These are phyloP conservation scores for Dallia pectoralis DNA, from an alignment of 2,797 vertebrate genomes.

Conservation along the genomic window DNA sequence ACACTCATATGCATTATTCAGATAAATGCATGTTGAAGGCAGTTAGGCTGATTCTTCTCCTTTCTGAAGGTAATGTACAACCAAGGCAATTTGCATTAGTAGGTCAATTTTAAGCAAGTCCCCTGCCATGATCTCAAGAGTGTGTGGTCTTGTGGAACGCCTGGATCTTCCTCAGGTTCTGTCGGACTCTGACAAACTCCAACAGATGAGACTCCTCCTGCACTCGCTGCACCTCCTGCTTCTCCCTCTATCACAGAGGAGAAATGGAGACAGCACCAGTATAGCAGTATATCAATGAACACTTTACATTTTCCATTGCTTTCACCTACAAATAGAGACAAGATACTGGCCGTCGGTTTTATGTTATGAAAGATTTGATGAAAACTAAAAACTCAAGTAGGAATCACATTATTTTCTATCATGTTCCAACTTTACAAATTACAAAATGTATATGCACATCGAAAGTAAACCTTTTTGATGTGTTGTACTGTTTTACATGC, in stretches of 20 bases:
- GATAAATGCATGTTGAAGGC: neutral
- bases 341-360: neutral
- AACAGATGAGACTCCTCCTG: constrained; percentile 61
- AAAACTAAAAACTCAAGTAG: neutral
- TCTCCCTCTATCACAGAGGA: constrained; percentile 53
- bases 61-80: neutral
- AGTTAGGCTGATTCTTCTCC: neutral
- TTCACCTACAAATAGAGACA: neutral
- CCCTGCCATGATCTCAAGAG: constrained; percentile 20
- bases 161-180: constrained; percentile 74
- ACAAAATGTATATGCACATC: too few relatives aligned
- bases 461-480: neutral
- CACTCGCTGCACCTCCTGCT: constrained; percentile 51
- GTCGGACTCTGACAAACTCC: constrained; percentile 70
- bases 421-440: too few relatives aligned
- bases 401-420: too few relatives aligned
- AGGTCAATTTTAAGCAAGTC: neutral
- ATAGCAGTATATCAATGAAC: neutral
- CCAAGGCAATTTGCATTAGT: neutral
- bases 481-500: neutral
- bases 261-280: neutral
- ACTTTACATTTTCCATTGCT: neutral
- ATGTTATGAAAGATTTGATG: neutral
- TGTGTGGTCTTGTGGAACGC: constrained; percentile 54
- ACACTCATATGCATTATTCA: neutral